These are phyloP conservation scores for Epizoanthus fatuus DNA, from an alignment of 92 coral and sea anemone species.

Conservation along the genomic window DNA sequence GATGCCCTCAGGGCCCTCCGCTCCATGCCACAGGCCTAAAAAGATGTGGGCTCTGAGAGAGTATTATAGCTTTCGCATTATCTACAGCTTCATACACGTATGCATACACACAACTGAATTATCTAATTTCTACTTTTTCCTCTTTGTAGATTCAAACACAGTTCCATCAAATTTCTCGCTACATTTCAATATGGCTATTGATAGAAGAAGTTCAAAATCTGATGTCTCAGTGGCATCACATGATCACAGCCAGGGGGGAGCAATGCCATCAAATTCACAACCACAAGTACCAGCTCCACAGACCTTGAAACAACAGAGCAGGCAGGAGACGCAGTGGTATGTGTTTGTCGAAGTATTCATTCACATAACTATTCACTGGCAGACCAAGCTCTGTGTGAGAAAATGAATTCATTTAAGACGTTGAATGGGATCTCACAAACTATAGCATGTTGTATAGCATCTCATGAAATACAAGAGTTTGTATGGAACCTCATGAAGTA, in stretches of 20 bases:
- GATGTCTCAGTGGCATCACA: conserved; percentile 69
- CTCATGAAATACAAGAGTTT: too few species aligned
- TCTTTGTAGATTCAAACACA: conserved; percentile 67
- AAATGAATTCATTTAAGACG: too few species aligned
- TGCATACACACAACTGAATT: too few species aligned
- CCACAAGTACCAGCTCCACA: conserved; percentile 16
- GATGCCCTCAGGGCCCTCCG: too few species aligned
- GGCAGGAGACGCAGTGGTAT: conserved; percentile 63
- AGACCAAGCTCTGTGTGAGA: too few species aligned
- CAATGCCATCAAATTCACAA: conserved; percentile 44
- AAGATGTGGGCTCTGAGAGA: too few species aligned
- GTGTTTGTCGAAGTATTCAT: background rate
- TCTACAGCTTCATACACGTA: background rate
- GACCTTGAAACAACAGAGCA: conserved; percentile 24
- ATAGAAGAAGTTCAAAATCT: conserved; percentile 79
- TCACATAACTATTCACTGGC: too few species aligned
- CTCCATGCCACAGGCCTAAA: too few species aligned
- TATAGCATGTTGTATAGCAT: too few species aligned
- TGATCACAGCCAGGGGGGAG: conserved; percentile 61
- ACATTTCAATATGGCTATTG: conserved; percentile 72
- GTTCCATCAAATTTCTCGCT: conserved; percentile 72
- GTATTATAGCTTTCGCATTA: background rate
- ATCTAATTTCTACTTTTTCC: background rate
- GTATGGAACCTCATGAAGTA: too few species aligned
- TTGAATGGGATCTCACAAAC: too few species aligned